These are phyloP conservation scores for Garra rufa DNA, from an alignment of 2,113 vertebrate species.

Conservation along the genomic window DNA sequence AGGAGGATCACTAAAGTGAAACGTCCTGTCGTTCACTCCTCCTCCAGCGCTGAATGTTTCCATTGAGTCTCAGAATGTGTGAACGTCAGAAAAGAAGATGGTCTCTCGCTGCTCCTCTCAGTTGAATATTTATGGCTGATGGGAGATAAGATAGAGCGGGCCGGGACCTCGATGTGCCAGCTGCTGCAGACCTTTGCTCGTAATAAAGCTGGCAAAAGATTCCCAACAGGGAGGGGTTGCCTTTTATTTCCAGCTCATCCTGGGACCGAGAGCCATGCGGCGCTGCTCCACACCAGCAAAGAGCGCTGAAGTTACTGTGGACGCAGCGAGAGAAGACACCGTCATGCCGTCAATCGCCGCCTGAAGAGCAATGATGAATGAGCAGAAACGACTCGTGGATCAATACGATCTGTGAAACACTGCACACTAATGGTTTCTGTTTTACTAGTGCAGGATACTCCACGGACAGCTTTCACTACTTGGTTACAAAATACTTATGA, in stretches of 20 bases:
- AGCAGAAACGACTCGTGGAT: not conserved
- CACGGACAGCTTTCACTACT: not conserved
- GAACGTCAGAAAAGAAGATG: slow-evolving; percentile 24
- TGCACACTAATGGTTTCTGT: not conserved
- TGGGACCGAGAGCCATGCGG: slow-evolving; percentile 53
- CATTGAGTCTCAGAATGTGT: slow-evolving; percentile 19
- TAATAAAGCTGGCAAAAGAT: slow-evolving; percentile 78
- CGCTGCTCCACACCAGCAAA: not conserved
- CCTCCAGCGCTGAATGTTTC: not conserved
- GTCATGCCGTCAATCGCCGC: not conserved
- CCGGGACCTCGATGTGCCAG: slow-evolving; percentile 76
- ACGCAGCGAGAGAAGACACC: not conserved
- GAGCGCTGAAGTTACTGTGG: not conserved
- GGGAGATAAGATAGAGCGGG: slow-evolving; percentile 80
- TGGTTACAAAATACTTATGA: not conserved
- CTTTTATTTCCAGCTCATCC: slow-evolving; percentile 76
- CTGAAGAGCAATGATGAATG: not conserved
- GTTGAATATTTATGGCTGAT: slow-evolving; percentile 82
- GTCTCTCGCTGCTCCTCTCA: slow-evolving; percentile 56
- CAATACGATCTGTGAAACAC: not conserved
- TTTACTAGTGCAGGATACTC: not conserved
- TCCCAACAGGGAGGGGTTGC: slow-evolving; percentile 67
- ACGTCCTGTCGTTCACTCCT: not conserved
- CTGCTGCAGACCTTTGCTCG: slow-evolving; percentile 81
- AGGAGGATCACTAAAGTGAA: not conserved